Percentiles rank a stretch among this genome's conserved stretches.
These are phyloP conservation scores for Liodrosophila aerea DNA, from an alignment of 2,888 invertebrate genomes.

Conservation along the genomic window DNA sequence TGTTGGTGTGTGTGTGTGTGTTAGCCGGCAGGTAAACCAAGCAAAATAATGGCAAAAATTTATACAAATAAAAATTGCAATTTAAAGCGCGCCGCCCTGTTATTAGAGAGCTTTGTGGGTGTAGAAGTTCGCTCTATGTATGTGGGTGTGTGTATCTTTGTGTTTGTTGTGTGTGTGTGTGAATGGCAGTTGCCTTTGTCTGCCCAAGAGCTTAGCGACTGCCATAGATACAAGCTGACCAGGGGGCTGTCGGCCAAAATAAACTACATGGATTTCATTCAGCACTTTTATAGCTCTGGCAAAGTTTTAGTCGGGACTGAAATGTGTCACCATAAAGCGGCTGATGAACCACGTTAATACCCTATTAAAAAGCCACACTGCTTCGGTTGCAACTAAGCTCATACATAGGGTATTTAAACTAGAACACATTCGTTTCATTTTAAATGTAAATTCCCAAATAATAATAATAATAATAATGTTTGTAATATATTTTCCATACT, in stretches of 20 bases:
- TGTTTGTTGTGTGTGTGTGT: neutral
- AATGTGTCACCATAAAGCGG: slow-evolving; percentile 27
- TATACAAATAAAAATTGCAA: slow-evolving; percentile 74
- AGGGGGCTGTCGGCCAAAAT: slow-evolving; percentile 59
- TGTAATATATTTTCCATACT: slow-evolving; percentile 39
- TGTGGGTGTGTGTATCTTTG: slow-evolving; percentile 16
- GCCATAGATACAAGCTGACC: slow-evolving; percentile 50
- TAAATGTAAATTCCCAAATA: slow-evolving; percentile 23
- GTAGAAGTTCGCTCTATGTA: neutral
- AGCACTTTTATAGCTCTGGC: slow-evolving; percentile 56
- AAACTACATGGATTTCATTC: slow-evolving; percentile 69
- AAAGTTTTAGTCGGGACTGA: slow-evolving; percentile 9
- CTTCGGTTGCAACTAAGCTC: no score
- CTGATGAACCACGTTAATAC: no score
- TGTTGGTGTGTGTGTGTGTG: slow-evolving; percentile 7
- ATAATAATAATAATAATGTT: no score
- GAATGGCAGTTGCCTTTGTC: slow-evolving; percentile 48
- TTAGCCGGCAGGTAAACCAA: slow-evolving; percentile 51
- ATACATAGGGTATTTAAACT: slow-evolving; percentile 2
- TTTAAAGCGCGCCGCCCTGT: slow-evolving; percentile 52
- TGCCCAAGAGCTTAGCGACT: slow-evolving; percentile 55
- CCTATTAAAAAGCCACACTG: no score
- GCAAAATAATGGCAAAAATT: slow-evolving; percentile 71
- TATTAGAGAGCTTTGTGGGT: slow-evolving; percentile 1
- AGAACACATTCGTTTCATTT: slow-evolving; percentile 24